A percentile compares a stretch with the other conserved stretches of the same genome.
These are phyloP conservation scores for Branchellion lobata DNA, from an alignment of 2,888 invertebrate genomes.

Conservation along the genomic window DNA sequence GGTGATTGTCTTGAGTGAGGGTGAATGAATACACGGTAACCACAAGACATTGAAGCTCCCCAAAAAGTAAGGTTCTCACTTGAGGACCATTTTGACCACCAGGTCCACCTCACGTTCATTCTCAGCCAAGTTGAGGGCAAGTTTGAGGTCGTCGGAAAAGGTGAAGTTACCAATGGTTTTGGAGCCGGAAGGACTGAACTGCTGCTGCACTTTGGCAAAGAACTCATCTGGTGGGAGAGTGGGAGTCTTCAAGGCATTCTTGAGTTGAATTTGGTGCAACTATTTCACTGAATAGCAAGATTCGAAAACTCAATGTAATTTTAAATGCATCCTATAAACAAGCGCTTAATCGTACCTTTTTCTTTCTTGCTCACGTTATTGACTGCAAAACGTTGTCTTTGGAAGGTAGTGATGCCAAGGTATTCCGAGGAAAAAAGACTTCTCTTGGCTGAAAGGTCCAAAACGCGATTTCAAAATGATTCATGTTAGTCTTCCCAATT, in stretches of 20 bases:
- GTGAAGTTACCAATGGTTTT: conserved; percentile 67
- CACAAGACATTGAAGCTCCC: no score
- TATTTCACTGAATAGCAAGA: not conserved
- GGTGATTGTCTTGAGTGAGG: no score
- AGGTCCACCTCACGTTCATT: conserved; percentile 70
- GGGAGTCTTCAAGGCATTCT: not conserved
- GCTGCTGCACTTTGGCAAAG: not conserved
- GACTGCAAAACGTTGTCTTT: conserved; percentile 52
- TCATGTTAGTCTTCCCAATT: no score
- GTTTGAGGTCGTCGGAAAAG: conserved; percentile 82
- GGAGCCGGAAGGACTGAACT: not conserved
- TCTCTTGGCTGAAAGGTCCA: conserved; percentile 46
- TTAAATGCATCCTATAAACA: not conserved
- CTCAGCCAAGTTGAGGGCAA: conserved; percentile 74
- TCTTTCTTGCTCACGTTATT: conserved; percentile 52
- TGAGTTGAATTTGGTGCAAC: not conserved
- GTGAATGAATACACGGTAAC: no score
- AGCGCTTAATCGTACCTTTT: conserved; percentile 51
- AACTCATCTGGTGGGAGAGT: not conserved
- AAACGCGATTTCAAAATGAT: no score
- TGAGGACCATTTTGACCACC: conserved; percentile 71
- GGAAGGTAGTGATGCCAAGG: conserved; percentile 54
- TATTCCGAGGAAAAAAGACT: conserved; percentile 54
- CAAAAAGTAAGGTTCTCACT: conserved; percentile 62
- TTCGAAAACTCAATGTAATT: not conserved